Evolutionary conservation across 37 sponge, comb jelly and placozoan genomes (phyloP).

Genomic region (Aphrocallistes beatrix): DNA sequence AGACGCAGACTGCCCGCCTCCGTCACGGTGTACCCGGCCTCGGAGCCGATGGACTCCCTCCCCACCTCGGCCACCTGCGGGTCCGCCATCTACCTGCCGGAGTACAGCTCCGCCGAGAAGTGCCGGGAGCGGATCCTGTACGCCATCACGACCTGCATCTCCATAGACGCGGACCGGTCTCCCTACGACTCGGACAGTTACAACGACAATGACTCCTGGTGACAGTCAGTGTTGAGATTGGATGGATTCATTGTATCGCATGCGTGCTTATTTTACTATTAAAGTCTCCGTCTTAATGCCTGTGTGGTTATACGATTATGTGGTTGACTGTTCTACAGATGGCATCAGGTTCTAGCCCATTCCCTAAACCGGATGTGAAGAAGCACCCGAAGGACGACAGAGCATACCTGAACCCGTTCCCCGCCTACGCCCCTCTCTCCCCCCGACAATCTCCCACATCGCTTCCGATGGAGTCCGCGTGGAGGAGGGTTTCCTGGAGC

Average conservation of each 20-base stretch:
- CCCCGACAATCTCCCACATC: too few species aligned
- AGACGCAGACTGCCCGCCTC: conserved; percentile 65
- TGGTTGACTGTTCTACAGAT: too few species aligned
- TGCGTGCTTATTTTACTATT: too few species aligned
- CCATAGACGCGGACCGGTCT: conserved; percentile 75
- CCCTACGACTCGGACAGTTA: conserved; percentile 18
- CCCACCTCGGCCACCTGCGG: conserved; percentile 82
- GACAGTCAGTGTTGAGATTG: too few species aligned
- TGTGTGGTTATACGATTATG: too few species aligned
- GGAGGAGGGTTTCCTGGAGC: too few species aligned
- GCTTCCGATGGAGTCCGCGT: too few species aligned
- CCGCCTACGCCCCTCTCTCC: too few species aligned
- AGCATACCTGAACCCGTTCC: neutral
- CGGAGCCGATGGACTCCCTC: conserved; percentile 38
- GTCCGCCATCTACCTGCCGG: conserved; percentile 69
- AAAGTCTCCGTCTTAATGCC: too few species aligned
- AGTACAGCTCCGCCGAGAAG: conserved; percentile 55
- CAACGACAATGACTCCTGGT: neutral
- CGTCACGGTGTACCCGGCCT: conserved; percentile 31
- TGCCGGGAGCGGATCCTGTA: conserved; percentile 59
- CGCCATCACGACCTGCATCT: conserved; percentile 76
- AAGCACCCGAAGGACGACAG: neutral
- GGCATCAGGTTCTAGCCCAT: too few species aligned
- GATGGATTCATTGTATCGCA: too few species aligned
- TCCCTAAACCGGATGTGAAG: too few species aligned